Evolutionary conservation across 2,888 invertebrate species (phyloP).

Genomic region (Ornithoptera alexandrae): DNA sequence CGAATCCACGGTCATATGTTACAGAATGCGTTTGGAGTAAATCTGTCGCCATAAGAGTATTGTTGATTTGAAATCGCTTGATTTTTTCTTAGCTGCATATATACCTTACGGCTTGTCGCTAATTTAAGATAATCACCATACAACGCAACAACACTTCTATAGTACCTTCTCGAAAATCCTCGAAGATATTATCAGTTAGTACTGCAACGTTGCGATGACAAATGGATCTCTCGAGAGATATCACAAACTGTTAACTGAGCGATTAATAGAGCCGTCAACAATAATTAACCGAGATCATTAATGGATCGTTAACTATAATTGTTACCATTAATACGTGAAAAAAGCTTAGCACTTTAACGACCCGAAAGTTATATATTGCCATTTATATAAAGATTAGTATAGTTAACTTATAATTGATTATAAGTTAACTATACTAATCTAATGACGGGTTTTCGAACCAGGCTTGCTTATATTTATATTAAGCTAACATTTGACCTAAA

Average conservation of each 20-base stretch:
- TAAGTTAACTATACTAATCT: no score
- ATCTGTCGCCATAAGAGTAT: no score
- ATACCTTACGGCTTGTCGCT: background rate
- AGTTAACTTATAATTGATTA: background rate
- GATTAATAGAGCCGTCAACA: slow-evolving; percentile 23
- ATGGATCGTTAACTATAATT: slow-evolving; percentile 12
- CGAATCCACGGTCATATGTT: no score
- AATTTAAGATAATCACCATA: no score
- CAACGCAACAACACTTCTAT: background rate
- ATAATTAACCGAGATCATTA: slow-evolving; percentile 21
- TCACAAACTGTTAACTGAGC: slow-evolving; percentile 8
- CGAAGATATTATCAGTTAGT: background rate
- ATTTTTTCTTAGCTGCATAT: no score
- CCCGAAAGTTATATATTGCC: background rate
- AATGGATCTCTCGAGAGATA: slow-evolving; percentile 13
- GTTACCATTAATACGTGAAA: slow-evolving; percentile 11
- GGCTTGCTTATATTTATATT: no score
- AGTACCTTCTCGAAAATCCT: slow-evolving; percentile 1
- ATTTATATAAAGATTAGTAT: no score
- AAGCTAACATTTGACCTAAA: background rate
- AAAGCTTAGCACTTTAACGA: background rate
- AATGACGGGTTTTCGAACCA: no score
- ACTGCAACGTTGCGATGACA: slow-evolving; percentile 6
- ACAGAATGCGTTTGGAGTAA: no score
- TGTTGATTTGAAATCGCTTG: no score